phyloP scores from a whole-genome alignment of 1,140 invertebrate species.

The Drosophila mayri region DNA sequence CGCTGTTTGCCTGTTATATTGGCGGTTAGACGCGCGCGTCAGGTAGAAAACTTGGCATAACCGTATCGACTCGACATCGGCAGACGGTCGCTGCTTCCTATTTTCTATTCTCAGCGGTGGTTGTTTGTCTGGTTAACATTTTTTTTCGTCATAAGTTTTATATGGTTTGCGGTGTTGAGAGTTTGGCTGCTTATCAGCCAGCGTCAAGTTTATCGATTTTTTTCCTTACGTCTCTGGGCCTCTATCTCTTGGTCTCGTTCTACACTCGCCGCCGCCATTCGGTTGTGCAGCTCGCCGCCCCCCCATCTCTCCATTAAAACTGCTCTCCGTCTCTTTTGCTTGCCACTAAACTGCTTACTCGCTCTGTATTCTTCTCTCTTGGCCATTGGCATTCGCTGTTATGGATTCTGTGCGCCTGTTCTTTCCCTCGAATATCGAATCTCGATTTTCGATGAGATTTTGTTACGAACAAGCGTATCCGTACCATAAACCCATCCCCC shows the following conservation, averaged over 20 bases:
- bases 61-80: slow-evolving; percentile 27
- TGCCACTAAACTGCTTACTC: neutral
- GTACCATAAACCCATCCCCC: slow-evolving; percentile 31
- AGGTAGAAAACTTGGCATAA: slow-evolving; percentile 64
- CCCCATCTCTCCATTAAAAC: slow-evolving; percentile 6
- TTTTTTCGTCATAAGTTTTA: slow-evolving; percentile 6
- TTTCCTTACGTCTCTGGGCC: slow-evolving; percentile 17
- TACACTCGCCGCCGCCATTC: slow-evolving; percentile 7
- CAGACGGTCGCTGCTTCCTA: slow-evolving; percentile 35
- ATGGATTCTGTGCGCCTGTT: slow-evolving; percentile 78
- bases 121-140: slow-evolving; percentile 40
- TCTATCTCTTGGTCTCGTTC: slow-evolving; percentile 8
- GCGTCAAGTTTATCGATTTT: slow-evolving; percentile 70
- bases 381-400: slow-evolving; percentile 7
- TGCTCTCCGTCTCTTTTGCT: slow-evolving; percentile 7
- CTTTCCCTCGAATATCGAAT: slow-evolving; percentile 85
- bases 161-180: slow-evolving; percentile 17
- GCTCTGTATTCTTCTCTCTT: slow-evolving; percentile 3
- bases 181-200: slow-evolving; percentile 39
- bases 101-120: slow-evolving; percentile 45
- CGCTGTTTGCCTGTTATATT: slow-evolving; percentile 84
- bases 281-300: slow-evolving; percentile 4
- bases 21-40: slow-evolving; percentile 84
- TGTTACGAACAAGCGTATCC: slow-evolving; percentile 58
- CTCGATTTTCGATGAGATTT: slow-evolving; percentile 85